These are phyloP conservation scores for Brachionus plicatilis DNA, from an alignment of 1,140 invertebrate species.

Conservation along the genomic window DNA sequence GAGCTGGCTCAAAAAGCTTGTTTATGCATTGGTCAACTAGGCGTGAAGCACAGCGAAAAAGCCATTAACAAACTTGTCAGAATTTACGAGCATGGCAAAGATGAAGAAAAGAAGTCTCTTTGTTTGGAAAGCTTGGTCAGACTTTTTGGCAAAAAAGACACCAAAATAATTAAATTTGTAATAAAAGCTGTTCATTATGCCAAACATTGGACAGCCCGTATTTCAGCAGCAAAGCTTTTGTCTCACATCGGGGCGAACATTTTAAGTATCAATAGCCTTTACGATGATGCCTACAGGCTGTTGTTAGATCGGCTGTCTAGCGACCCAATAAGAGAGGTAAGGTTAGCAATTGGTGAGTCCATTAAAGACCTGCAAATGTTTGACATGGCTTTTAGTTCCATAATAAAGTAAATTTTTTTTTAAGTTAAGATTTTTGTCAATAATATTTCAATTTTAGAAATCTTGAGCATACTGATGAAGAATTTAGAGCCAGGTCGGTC, in stretches of 20 bases:
- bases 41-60: not conserved
- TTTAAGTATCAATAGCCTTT: not conserved
- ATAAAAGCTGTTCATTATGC: not conserved
- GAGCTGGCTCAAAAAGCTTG: not conserved
- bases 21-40: conserved; percentile 15
- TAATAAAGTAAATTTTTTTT: conserved; percentile 47
- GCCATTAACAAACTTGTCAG: not conserved
- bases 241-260: not conserved
- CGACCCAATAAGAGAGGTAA: conserved; percentile 51
- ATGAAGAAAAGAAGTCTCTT: not conserved
- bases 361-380: conserved; percentile 50
- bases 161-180: not conserved
- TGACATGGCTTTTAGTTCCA: conserved; percentile 47
- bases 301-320: conserved; percentile 50
- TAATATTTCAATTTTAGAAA: conserved; percentile 43
- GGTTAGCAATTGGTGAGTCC: conserved; percentile 48
- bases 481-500: conserved; percentile 49
- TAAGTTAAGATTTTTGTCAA: not conserved
- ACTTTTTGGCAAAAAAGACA: not conserved
- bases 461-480: conserved; percentile 49
- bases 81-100: not conserved
- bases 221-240: not conserved
- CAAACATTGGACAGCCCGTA: not conserved
- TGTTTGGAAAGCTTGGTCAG: conserved; percentile 26
- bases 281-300: conserved; percentile 48